A percentile compares a stretch with the other conserved stretches of the same genome.
Conservation (phyloP, 2,888 invertebrate genomes). For the Macropis europaea region DNA sequence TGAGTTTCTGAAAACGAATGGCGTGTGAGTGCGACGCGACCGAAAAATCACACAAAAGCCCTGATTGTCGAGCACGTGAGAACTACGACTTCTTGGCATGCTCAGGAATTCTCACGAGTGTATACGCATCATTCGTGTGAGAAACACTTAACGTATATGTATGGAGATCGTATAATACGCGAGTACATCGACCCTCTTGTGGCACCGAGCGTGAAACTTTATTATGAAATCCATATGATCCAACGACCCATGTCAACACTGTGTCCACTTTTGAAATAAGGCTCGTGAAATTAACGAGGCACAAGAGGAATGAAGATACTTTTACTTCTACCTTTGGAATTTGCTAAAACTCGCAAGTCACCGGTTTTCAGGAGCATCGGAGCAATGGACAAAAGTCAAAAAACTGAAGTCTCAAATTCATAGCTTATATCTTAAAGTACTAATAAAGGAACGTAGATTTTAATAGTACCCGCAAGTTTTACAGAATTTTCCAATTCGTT, state of each 20-base stretch:
- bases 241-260: background rate
- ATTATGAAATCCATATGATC: slow-evolving; percentile 7
- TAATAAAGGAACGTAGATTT: no score
- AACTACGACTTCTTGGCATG: slow-evolving; percentile 51
- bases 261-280: background rate
- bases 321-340: background rate
- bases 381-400: no score
- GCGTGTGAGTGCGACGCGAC: slow-evolving; percentile 29
- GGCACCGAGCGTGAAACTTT: background rate
- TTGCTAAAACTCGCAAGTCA: no score
- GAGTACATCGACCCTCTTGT: slow-evolving; percentile 6
- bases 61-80: slow-evolving; percentile 49
- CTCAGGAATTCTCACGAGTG: slow-evolving; percentile 47
- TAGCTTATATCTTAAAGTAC: no score
- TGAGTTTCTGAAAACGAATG: slow-evolving; percentile 25
- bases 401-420: no score
- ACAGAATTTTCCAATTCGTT: no score
- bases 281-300: slow-evolving; percentile 2
- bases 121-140: slow-evolving; percentile 4
- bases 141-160: background rate
- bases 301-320: background rate
- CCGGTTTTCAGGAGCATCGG: no score
- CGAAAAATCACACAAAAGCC: slow-evolving; percentile 44
- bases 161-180: slow-evolving; percentile 2
- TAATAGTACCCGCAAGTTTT: no score